phyloP scores from a whole-genome alignment of 2,113 vertebrate species.

The Serilophus lunatus region DNA sequence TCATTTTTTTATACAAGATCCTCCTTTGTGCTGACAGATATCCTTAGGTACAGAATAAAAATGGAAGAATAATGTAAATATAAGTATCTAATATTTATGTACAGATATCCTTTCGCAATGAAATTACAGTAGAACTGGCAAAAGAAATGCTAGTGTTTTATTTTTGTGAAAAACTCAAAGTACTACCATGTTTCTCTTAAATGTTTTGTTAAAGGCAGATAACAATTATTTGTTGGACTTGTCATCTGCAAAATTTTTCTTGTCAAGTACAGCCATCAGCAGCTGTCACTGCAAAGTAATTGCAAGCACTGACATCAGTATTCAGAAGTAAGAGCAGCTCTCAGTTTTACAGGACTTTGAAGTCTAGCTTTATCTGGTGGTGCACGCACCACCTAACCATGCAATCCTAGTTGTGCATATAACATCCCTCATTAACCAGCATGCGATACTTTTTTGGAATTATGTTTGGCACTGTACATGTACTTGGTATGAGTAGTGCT shows the following conservation, averaged over 20 bases:
- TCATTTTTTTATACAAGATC: not conserved
- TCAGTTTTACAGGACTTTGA: not conserved
- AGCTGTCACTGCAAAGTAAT: not conserved
- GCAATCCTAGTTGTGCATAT: not conserved
- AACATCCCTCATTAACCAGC: not conserved
- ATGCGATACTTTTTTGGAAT: not conserved
- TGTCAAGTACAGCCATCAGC: not conserved
- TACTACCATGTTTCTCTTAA: not conserved
- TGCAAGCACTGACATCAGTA: not conserved
- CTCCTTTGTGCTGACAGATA: not conserved
- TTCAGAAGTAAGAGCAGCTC: not conserved
- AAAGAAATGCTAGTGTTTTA: not conserved
- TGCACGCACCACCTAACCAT: not conserved
- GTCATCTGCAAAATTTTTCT: not conserved
- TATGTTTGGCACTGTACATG: not conserved
- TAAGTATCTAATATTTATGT: not conserved
- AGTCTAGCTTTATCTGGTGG: not conserved
- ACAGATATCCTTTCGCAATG: not conserved
- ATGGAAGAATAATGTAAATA: not conserved
- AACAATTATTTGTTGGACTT: not conserved
- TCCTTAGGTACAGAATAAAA: not conserved
- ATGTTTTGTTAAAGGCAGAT: not conserved
- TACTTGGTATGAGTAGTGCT: not conserved
- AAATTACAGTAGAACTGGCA: not conserved
- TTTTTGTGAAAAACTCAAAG: not conserved